phyloP scores from a whole-genome alignment of 2,797 vertebrate genomes.

The Tokudaia muenninki region DNA sequence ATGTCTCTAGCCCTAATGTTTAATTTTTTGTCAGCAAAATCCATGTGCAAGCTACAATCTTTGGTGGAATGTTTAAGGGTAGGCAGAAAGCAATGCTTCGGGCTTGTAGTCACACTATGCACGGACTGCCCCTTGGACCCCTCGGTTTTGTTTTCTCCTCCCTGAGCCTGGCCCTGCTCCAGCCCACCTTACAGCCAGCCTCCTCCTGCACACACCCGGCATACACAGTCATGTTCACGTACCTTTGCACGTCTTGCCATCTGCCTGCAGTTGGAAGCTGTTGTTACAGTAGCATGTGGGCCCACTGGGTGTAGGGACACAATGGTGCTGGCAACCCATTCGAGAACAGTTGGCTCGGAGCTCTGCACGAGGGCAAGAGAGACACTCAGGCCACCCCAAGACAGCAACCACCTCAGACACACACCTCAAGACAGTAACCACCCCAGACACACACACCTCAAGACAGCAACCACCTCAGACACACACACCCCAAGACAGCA shows the following conservation, averaged over 20 bases:
- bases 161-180: background rate
- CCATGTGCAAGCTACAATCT: background rate
- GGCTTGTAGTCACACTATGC: background rate
- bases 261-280: slow-evolving; percentile 94
- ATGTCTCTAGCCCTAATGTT: background rate
- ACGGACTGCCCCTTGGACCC: background rate
- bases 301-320: slow-evolving; percentile 92
- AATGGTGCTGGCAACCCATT: slow-evolving; percentile 92
- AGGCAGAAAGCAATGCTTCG: background rate
- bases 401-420: background rate
- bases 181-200: background rate
- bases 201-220: background rate
- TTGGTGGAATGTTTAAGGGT: background rate
- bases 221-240: background rate
- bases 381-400: slow-evolving; percentile 28
- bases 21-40: slow-evolving; percentile 37
- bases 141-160: background rate
- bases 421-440: background rate
- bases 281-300: slow-evolving; percentile 94
- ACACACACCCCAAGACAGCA: background rate
- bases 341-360: slow-evolving; percentile 90
- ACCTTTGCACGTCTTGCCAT: slow-evolving; percentile 96
- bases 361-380: slow-evolving; percentile 85
- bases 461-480: background rate
- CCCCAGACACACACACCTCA: background rate